Conservation (phyloP, 2,888 invertebrate genomes). For the Tanytarsus gracilentus region DNA sequence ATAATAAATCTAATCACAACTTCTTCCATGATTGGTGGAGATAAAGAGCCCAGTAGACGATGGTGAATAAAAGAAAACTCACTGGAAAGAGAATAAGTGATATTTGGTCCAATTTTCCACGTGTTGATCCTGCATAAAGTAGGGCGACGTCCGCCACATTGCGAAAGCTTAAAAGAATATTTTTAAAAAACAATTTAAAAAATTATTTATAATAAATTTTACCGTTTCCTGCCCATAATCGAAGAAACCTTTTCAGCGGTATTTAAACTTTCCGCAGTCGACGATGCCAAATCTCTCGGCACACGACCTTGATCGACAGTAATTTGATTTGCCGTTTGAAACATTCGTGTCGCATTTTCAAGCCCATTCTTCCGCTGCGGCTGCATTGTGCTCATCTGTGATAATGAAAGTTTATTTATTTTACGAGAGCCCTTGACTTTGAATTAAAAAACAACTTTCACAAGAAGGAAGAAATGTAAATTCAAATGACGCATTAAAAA, state of each 20-base stretch:
- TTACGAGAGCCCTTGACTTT: no score
- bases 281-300: slow-evolving; percentile 6
- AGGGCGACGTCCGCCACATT: slow-evolving; percentile 47
- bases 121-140: slow-evolving; percentile 54
- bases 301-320: slow-evolving; percentile 31
- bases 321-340: slow-evolving; percentile 33
- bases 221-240: slow-evolving; percentile 23
- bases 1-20: slow-evolving; percentile 29
- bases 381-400: slow-evolving; percentile 31
- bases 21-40: slow-evolving; percentile 46
- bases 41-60: slow-evolving; percentile 54
- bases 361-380: slow-evolving; percentile 34
- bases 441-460: not conserved
- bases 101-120: slow-evolving; percentile 51
- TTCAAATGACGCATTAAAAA: not conserved
- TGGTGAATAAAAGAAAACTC: slow-evolving; percentile 50
- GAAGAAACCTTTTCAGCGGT: slow-evolving; percentile 21
- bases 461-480: not conserved
- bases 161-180: slow-evolving; percentile 37
- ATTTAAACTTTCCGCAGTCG: slow-evolving; percentile 23
- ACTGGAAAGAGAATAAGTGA: slow-evolving; percentile 53
- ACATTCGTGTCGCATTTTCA: slow-evolving; percentile 33
- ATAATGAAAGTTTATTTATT: slow-evolving; percentile 3
- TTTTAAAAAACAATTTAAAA: not conserved
- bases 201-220: not conserved